Evolutionary conservation across 1,140 invertebrate genomes (phyloP), one percentile per base, ranked within the genome.

Genomic region (Drosophila sechellia): DNA sequence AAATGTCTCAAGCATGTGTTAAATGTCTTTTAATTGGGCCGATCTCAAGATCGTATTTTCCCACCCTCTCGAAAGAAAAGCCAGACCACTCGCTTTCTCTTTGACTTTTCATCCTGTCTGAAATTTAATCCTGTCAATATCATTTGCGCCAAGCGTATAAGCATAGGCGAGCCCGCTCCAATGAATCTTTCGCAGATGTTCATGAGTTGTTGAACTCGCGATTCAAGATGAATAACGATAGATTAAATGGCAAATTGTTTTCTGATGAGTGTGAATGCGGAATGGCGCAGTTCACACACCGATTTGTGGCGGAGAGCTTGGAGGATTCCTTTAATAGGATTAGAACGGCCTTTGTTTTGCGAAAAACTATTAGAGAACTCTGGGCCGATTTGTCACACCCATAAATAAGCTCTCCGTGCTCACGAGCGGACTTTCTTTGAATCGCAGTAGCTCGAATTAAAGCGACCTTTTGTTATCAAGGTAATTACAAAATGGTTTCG

Each of bases 181-280:
- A 5, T 48, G 64, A 55, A 42, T 61, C 27, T 35, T 52, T 42
- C 37, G 25, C 56, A 35, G 40, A 43, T 37, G 12, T 34, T 45
- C 22, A 4, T 48, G 52, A 55, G 69, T 74, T 68, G 50, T 74
- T 80, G 73, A 77, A 86, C 73, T 48, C 40, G 3, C 63, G 12
- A 53, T 45, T 53, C 40, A 11, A 54, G 4, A 46, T 63, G 40
- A 61, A 42, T 55, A 61, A 40, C 35, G 60, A 45, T 22, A 40
- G 53, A 69, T 52, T 53, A 5, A 17, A 27, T 66, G 61, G 59
- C 65, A 76, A 68, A 78, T 87, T 40, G 52, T 31, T 71, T 71
- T 71, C 52, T 71, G 68, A 71, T 71, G 68, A 57, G 68, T 57
- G 66, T 57, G 52, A 81, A 59, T 61, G 48, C 40, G 40, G 60